Percentiles rank a stretch among this genome's conserved stretches.
Conservation (phyloP, 1,140 invertebrate genomes). For the Hermetia illucens region DNA sequence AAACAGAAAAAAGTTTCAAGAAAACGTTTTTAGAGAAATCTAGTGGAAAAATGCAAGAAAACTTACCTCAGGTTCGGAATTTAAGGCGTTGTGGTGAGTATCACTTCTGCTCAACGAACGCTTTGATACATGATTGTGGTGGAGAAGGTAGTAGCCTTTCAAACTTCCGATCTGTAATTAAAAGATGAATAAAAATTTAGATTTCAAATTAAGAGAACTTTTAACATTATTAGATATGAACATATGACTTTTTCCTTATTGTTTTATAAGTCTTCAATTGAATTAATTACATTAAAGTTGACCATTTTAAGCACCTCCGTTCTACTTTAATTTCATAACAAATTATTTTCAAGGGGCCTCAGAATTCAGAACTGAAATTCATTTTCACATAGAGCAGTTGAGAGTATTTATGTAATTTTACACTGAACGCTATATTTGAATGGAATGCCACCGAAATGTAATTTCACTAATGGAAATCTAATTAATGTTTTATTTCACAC, state of each 20-base stretch:
- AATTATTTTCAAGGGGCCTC: too few relatives aligned
- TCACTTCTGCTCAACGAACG: constrained; percentile 57
- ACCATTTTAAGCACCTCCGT: not conserved
- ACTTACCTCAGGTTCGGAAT: constrained; percentile 60
- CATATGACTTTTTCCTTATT: not conserved
- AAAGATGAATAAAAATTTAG: constrained; percentile 13
- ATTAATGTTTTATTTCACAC: too few relatives aligned
- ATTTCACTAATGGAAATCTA: too few relatives aligned
- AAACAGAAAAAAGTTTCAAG: too few relatives aligned
- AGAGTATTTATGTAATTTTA: too few relatives aligned
- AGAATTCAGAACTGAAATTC: too few relatives aligned
- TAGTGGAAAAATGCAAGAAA: too few relatives aligned
- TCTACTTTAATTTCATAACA: too few relatives aligned
- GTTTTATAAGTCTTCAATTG: not conserved
- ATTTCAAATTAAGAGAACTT: not conserved
- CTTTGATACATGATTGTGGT: constrained; percentile 64
- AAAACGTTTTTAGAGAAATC: too few relatives aligned
- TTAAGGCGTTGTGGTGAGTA: constrained; percentile 56
- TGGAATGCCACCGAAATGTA: too few relatives aligned
- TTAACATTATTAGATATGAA: not conserved
- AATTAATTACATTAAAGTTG: not conserved
- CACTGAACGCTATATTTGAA: too few relatives aligned
- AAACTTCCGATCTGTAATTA: constrained; percentile 69
- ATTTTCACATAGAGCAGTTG: too few relatives aligned
- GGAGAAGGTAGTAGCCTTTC: constrained; percentile 68